These are phyloP conservation scores for Scaptomyza parva DNA, from an alignment of 2,888 invertebrate species.

Conservation along the genomic window DNA sequence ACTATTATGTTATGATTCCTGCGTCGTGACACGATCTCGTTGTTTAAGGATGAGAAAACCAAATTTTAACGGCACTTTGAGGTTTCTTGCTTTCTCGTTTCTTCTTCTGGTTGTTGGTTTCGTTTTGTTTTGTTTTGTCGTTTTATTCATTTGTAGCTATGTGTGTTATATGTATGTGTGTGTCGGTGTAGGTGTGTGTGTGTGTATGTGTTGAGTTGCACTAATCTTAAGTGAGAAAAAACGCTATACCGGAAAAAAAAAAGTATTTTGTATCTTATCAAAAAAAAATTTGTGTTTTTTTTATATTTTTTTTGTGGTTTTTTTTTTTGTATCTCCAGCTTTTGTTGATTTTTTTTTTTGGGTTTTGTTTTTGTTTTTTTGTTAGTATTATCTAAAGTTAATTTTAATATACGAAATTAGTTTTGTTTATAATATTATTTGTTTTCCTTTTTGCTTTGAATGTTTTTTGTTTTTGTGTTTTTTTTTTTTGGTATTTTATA, in stretches of 20 bases:
- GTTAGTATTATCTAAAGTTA: constrained; percentile 60
- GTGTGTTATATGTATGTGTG: constrained; percentile 2
- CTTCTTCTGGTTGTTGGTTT: constrained; percentile 5
- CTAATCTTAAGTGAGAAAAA: constrained; percentile 24
- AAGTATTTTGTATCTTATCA: constrained; percentile 2
- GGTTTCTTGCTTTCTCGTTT: constrained; percentile 18
- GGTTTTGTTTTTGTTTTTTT: constrained; percentile 17
- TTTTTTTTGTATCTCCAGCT: constrained; percentile 16
- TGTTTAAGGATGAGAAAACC: constrained; percentile 38
- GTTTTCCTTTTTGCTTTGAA: constrained; percentile 23
- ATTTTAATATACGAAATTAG: constrained; percentile 41
- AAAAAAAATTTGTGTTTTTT: constrained; percentile 13
- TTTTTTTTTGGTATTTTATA: constrained; percentile 28
- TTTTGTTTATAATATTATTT: constrained; percentile 17
- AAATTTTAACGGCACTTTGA: constrained; percentile 31
- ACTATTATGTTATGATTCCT: constrained; percentile 27
- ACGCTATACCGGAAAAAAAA: constrained; percentile 17
- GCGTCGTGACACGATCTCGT: constrained; percentile 34
- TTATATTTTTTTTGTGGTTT: too few species aligned
- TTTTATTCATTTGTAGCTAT: constrained; percentile 5
- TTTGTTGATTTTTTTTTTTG: constrained; percentile 10
- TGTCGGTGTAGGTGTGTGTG: constrained; percentile 16
- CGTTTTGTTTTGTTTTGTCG: constrained; percentile 14
- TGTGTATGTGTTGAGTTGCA: constrained; percentile 29
- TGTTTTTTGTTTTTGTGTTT: constrained; percentile 27